phyloP scores from a whole-genome alignment of 2,113 vertebrate genomes.

The Peucedramus taeniatus region DNA sequence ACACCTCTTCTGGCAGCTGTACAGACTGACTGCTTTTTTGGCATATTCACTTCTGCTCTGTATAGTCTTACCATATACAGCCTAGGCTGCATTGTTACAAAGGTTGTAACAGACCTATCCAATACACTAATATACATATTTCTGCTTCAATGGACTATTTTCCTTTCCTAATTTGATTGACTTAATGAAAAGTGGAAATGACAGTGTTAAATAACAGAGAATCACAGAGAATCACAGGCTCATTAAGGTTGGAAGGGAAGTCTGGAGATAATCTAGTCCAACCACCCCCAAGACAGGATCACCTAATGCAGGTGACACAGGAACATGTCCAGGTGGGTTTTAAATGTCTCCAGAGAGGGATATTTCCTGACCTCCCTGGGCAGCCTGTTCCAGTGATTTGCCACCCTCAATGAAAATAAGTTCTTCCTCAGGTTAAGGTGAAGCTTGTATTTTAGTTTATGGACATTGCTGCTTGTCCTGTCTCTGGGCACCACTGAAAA shows the following conservation, averaged over 20 bases:
- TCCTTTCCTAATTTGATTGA: neutral
- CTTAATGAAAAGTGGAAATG: neutral
- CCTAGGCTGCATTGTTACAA: neutral
- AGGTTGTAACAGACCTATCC: neutral
- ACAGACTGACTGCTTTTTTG: neutral
- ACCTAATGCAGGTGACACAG: neutral
- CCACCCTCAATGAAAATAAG: too few species aligned
- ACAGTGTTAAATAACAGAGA: neutral
- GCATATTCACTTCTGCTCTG: neutral
- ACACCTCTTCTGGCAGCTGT: slow-evolving; percentile 19
- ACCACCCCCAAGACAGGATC: neutral
- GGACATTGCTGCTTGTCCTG: neutral
- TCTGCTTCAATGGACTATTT: neutral
- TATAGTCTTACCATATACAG: neutral
- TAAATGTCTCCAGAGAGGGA: neutral
- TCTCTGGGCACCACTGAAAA: neutral
- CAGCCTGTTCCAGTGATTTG: neutral
- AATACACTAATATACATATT: neutral
- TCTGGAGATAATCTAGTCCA: neutral
- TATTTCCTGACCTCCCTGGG: too few species aligned
- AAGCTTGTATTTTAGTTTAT: neutral
- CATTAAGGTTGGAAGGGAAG: neutral
- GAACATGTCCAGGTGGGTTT: neutral
- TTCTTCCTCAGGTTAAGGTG: neutral
- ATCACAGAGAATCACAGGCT: neutral